Evolutionary conservation across 2,797 vertebrate genomes (phyloP).

Genomic region (Myotis myotis): DNA sequence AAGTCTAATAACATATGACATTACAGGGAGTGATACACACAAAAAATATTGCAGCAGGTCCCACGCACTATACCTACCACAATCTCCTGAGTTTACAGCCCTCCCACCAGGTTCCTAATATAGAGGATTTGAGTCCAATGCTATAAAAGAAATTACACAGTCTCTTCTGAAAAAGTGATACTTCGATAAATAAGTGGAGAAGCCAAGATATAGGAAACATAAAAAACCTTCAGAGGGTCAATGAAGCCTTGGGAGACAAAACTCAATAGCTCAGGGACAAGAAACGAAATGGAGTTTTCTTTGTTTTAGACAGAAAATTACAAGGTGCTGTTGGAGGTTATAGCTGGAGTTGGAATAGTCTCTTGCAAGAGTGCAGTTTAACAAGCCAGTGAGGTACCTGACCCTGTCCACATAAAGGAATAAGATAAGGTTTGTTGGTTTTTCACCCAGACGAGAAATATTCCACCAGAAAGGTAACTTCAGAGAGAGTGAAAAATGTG

Average conservation of each 20-base stretch:
- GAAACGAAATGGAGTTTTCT: slow-evolving; percentile 56
- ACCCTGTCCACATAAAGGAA: not conserved
- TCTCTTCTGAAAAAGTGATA: slow-evolving; percentile 50
- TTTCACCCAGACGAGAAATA: not conserved
- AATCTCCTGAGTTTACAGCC: slow-evolving; percentile 63
- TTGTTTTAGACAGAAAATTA: slow-evolving; percentile 53
- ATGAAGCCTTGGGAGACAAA: slow-evolving; percentile 72
- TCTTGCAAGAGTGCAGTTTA: not conserved
- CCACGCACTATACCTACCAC: slow-evolving; percentile 29
- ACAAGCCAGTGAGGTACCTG: not conserved
- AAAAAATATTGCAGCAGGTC: slow-evolving; percentile 37
- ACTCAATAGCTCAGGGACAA: slow-evolving; percentile 47
- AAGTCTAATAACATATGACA: slow-evolving; percentile 53
- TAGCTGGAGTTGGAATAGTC: not conserved
- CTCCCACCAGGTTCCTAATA: slow-evolving; percentile 38
- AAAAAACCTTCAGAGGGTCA: slow-evolving; percentile 72
- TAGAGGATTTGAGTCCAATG: slow-evolving; percentile 44
- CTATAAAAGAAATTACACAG: slow-evolving; percentile 66
- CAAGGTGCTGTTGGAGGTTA: slow-evolving; percentile 48
- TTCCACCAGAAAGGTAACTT: not conserved
- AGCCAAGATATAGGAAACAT: slow-evolving; percentile 65
- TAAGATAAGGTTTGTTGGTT: not conserved
- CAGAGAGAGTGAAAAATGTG: not conserved
- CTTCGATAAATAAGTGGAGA: slow-evolving; percentile 77
- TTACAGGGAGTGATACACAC: slow-evolving; percentile 15